These are phyloP conservation scores for Carpatolechia fugitivella DNA, from an alignment of 2,888 invertebrate species.

Conservation along the genomic window DNA sequence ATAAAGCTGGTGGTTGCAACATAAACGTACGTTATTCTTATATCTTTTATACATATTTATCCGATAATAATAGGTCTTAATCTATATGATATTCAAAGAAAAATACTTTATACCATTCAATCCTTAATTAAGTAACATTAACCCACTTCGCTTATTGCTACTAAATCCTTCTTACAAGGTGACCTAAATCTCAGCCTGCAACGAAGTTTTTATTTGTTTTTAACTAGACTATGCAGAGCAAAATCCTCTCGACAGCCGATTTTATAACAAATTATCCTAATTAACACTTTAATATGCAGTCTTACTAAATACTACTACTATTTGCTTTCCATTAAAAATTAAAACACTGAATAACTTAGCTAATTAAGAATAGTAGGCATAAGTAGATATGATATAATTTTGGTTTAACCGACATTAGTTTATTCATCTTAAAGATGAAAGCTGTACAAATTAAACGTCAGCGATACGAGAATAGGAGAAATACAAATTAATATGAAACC, in stretches of 20 bases:
- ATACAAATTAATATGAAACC: conserved; percentile 43
- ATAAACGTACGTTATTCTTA: too few species aligned
- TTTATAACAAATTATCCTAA: conserved; percentile 3
- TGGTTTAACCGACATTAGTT: background rate
- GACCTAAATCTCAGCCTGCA: background rate
- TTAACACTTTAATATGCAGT: conserved; percentile 3
- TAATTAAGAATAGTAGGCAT: background rate
- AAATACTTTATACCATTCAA: too few species aligned
- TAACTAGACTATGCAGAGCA: background rate
- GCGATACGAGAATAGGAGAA: conserved; percentile 25
- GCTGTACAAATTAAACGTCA: conserved; percentile 16
- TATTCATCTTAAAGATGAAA: conserved; percentile 7
- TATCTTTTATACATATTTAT: too few species aligned
- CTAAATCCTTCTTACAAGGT: conserved; percentile 1
- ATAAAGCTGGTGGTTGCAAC: too few species aligned
- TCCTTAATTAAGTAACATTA: too few species aligned
- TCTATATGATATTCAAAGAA: too few species aligned
- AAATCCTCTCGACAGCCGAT: background rate
- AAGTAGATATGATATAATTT: background rate
- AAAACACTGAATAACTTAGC: background rate
- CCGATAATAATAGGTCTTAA: too few species aligned
- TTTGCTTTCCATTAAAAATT: background rate
- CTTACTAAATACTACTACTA: conserved; percentile 4
- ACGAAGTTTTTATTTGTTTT: conserved; percentile 3
- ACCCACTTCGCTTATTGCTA: background rate